These are phyloP conservation scores for Pedionomus torquatus DNA, from an alignment of 2,113 vertebrate genomes.

Conservation along the genomic window DNA sequence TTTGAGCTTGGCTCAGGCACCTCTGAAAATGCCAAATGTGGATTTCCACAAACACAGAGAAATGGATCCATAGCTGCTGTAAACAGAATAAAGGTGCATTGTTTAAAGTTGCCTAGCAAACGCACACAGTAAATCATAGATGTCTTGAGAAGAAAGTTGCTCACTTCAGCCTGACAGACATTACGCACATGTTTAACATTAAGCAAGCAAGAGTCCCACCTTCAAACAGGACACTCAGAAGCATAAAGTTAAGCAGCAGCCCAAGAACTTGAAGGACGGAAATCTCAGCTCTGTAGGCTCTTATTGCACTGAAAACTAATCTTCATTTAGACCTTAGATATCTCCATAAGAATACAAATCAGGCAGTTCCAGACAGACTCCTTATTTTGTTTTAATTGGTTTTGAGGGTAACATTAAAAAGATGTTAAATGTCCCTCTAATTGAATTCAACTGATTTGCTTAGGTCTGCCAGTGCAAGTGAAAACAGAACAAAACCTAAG, in stretches of 20 bases:
- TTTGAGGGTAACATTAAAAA: neutral
- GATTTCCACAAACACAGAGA: constrained; percentile 30
- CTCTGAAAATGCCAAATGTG: constrained; percentile 3
- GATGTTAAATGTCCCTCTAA: neutral
- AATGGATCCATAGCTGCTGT: neutral
- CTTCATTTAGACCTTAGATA: neutral
- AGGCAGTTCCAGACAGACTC: neutral
- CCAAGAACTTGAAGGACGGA: neutral
- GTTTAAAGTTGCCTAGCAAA: constrained; percentile 16
- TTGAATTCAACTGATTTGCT: neutral
- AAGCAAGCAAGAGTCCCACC: neutral
- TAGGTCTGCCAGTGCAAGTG: neutral
- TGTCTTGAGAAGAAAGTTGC: neutral
- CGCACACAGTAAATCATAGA: neutral
- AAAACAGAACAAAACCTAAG: neutral
- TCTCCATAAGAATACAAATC: neutral
- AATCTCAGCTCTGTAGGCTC: neutral
- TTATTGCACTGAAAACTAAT: neutral
- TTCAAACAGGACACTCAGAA: neutral
- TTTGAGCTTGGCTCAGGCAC: constrained; percentile 29
- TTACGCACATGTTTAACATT: neutral
- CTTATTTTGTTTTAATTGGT: neutral
- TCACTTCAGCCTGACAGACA: neutral
- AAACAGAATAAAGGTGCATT: constrained; percentile 61
- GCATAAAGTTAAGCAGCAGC: neutral